phyloP scores from a whole-genome alignment of 2,888 invertebrate species.

The Andricus curvator region DNA sequence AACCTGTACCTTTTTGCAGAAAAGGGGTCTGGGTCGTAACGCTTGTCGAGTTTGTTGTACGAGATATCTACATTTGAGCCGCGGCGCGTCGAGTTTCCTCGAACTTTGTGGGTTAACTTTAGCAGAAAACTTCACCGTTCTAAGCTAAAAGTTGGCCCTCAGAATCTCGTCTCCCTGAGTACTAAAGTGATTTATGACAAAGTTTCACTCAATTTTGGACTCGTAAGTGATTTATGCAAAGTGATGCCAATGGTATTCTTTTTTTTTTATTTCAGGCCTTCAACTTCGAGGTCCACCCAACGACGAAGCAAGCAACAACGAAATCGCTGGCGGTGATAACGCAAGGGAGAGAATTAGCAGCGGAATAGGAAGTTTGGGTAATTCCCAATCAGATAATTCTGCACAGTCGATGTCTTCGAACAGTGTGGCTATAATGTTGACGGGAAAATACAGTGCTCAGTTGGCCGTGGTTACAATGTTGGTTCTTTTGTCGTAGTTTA shows the following conservation, averaged over 20 bases:
- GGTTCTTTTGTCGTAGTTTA: slow-evolving; percentile 61
- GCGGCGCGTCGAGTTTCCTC: neutral
- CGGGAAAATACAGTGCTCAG: slow-evolving; percentile 49
- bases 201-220: slow-evolving; percentile 20
- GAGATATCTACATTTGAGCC: slow-evolving; percentile 16
- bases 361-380: slow-evolving; percentile 56
- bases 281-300: slow-evolving; percentile 34
- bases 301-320: slow-evolving; percentile 37
- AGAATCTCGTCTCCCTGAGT: slow-evolving; percentile 38
- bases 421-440: slow-evolving; percentile 57
- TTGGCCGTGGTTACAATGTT: slow-evolving; percentile 60
- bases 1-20: neutral
- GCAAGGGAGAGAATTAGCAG: slow-evolving; percentile 48
- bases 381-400: slow-evolving; percentile 68
- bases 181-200: slow-evolving; percentile 26
- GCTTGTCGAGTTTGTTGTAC: slow-evolving; percentile 25
- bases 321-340: slow-evolving; percentile 52
- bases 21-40: slow-evolving; percentile 13
- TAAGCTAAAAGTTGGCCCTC: slow-evolving; percentile 14
- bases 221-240: slow-evolving; percentile 26
- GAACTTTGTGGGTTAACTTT: slow-evolving; percentile 13
- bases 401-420: slow-evolving; percentile 73
- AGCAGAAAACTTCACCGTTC: neutral
- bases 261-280: slow-evolving; percentile 44
- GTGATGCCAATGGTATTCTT: slow-evolving; percentile 5